Percentiles rank a stretch among this genome's conserved stretches.
Conservation (phyloP, 2,113 vertebrate species). For the Salminus brasiliensis region DNA sequence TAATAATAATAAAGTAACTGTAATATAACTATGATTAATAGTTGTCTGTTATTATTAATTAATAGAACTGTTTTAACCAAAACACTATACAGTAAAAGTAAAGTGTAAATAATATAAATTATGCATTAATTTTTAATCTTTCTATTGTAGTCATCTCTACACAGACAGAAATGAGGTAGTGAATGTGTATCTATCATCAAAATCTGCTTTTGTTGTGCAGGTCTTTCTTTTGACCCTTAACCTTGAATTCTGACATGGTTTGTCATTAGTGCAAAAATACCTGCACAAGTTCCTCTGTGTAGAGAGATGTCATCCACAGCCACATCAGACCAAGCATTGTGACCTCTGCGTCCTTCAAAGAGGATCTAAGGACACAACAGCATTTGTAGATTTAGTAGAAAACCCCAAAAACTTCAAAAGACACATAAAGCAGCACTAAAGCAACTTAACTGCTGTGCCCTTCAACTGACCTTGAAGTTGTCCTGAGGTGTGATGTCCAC, state of each 20-base stretch:
- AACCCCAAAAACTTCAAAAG: background rate
- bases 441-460: no score
- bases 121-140: no score
- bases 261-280: constrained; percentile 61
- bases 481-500: constrained; percentile 63
- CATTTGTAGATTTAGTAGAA: background rate
- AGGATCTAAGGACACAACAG: constrained; percentile 68
- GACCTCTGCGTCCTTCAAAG: constrained; percentile 77
- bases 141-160: no score
- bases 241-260: background rate
- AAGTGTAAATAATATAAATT: no score
- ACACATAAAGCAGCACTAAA: no score
- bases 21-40: background rate
- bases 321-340: constrained; percentile 70
- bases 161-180: no score
- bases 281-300: constrained; percentile 67
- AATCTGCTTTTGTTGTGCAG: background rate
- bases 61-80: no score
- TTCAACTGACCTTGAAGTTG: constrained; percentile 52
- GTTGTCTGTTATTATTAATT: no score
- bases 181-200: no score
- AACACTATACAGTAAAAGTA: no score
- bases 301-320: constrained; percentile 81
- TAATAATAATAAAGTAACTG: background rate
- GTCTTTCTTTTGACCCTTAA: background rate